A percentile compares a stretch with the other conserved stretches of the same genome.
These are phyloP conservation scores for Quadroppia sp. DNA, from an alignment of 2,888 invertebrate genomes.

Conservation along the genomic window DNA sequence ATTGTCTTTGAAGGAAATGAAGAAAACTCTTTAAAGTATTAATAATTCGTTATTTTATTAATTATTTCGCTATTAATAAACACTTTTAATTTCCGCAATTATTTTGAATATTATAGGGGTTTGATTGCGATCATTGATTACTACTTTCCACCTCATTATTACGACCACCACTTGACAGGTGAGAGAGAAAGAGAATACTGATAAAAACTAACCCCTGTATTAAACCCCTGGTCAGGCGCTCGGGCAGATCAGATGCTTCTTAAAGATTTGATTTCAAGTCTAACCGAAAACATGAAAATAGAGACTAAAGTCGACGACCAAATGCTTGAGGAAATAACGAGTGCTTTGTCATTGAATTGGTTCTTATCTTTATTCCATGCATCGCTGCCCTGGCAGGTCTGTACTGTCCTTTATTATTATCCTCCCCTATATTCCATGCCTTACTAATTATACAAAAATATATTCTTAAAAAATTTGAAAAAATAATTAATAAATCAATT, in stretches of 20 bases:
- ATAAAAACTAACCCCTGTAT: too few species aligned
- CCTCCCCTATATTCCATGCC: too few species aligned
- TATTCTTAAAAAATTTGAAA: too few species aligned
- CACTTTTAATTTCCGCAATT: neutral
- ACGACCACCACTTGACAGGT: conserved; percentile 39
- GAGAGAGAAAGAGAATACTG: too few species aligned
- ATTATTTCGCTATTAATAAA: neutral
- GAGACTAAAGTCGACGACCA: neutral
- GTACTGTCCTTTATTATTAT: neutral
- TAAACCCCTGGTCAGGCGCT: conserved; percentile 35
- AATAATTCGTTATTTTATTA: neutral
- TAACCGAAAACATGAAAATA: neutral
- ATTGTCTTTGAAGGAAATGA: conserved; percentile 37
- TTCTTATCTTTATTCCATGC: conserved; percentile 41
- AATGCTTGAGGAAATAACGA: conserved; percentile 37
- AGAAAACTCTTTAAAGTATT: conserved; percentile 36
- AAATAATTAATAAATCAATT: too few species aligned
- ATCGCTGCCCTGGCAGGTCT: conserved; percentile 41
- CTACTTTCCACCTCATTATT: conserved; percentile 40
- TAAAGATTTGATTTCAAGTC: conserved; percentile 24
- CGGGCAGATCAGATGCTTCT: conserved; percentile 41
- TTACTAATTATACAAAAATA: too few species aligned
- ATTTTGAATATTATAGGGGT: conserved; percentile 30
- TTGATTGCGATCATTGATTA: conserved; percentile 40
- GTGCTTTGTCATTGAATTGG: conserved; percentile 41